Percentiles rank a stretch among this genome's conserved stretches.
These are phyloP conservation scores for Scotopteryx bipunctaria DNA, from an alignment of 2,888 invertebrate genomes.

Conservation along the genomic window DNA sequence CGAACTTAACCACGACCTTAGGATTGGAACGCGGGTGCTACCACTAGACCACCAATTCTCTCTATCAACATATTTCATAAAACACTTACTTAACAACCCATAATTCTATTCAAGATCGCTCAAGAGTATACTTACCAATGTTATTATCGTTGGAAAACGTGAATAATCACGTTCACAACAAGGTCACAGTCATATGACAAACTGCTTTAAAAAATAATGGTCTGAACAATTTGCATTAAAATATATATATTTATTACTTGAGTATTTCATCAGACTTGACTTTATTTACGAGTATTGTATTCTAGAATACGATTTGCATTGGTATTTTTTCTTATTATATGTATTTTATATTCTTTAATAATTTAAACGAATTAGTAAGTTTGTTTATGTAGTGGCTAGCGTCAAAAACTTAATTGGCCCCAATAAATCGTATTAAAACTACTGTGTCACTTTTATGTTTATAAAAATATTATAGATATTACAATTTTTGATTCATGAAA, in stretches of 20 bases:
- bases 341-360: too few relatives aligned
- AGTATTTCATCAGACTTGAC: background rate
- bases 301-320: conserved; percentile 3
- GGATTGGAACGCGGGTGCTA: too few relatives aligned
- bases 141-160: conserved; percentile 42
- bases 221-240: conserved; percentile 18
- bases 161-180: conserved; percentile 45
- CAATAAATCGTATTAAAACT: too few relatives aligned
- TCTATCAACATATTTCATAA: conserved; percentile 3
- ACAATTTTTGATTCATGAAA: too few relatives aligned
- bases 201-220: conserved; percentile 19
- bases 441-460: too few relatives aligned
- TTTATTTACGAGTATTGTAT: background rate
- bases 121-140: conserved; percentile 28
- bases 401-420: too few relatives aligned
- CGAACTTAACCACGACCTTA: too few relatives aligned
- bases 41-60: too few relatives aligned
- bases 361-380: too few relatives aligned
- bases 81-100: conserved; percentile 6
- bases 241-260: conserved; percentile 5
- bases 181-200: conserved; percentile 31
- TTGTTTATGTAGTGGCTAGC: too few relatives aligned
- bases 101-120: conserved; percentile 25
- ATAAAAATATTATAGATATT: too few relatives aligned
- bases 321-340: too few relatives aligned